These are phyloP conservation scores for Sapajus apella DNA, from an alignment of 2,113 vertebrate genomes.

Conservation along the genomic window DNA sequence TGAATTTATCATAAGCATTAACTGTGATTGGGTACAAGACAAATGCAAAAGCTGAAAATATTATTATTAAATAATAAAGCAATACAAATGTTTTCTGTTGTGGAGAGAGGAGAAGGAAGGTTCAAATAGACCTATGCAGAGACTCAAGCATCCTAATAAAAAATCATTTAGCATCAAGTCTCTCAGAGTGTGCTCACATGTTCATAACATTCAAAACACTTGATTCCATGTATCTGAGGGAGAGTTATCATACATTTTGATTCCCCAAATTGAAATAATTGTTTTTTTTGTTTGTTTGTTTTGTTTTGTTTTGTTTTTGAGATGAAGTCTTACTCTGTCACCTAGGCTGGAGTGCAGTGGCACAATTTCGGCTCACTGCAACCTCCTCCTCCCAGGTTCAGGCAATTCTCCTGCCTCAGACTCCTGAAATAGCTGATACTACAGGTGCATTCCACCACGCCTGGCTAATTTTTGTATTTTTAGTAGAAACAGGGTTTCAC, in stretches of 20 bases:
- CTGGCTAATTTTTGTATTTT: no score
- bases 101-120: neutral
- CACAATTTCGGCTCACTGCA: no score
- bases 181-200: neutral
- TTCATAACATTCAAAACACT: neutral
- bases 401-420: no score
- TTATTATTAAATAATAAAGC: neutral
- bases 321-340: no score
- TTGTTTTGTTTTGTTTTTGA: no score
- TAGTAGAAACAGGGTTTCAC: no score
- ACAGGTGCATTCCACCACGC: no score
- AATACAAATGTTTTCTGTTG: neutral
- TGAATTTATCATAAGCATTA: slow-evolving; percentile 14
- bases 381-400: no score
- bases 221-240: neutral
- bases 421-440: no score
- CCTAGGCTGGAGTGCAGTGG: no score
- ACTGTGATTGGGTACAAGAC: neutral
- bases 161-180: neutral
- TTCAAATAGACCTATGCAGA: slow-evolving; percentile 6
- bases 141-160: neutral
- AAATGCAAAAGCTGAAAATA: slow-evolving; percentile 30
- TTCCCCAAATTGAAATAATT: neutral
- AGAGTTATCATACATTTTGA: slow-evolving; percentile 31
- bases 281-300: no score